Conservation (phyloP, 1,140 invertebrate species). For the Tetragnatha versicolor region DNA sequence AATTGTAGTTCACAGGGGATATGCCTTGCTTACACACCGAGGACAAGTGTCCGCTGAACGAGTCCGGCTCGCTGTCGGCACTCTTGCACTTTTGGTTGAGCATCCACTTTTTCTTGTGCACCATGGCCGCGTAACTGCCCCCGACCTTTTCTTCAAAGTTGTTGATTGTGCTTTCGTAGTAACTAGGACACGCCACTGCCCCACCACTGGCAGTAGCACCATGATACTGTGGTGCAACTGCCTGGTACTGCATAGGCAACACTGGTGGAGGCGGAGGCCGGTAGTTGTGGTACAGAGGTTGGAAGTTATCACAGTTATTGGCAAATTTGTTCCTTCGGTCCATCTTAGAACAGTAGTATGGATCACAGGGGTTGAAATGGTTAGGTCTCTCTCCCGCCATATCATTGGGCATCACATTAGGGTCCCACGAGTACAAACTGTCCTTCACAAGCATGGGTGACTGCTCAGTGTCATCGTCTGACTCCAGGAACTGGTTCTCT, state of each 20-base stretch:
- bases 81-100: slow-evolving; percentile 43
- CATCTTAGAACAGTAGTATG: slow-evolving; percentile 7
- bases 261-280: not conserved
- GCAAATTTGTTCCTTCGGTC: not conserved
- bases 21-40: not conserved
- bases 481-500: slow-evolving; percentile 9
- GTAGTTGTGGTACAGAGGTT: slow-evolving; percentile 23
- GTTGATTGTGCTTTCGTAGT: slow-evolving; percentile 15
- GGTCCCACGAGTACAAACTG: not conserved
- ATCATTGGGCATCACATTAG: not conserved
- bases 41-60: not conserved
- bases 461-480: slow-evolving; percentile 41
- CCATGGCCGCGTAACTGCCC: slow-evolving; percentile 6
- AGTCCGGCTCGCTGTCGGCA: slow-evolving; percentile 40
- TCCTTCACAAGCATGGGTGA: slow-evolving; percentile 41
- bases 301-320: slow-evolving; percentile 49
- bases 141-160: slow-evolving; percentile 9
- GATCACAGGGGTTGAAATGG: slow-evolving; percentile 19
- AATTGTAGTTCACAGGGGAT: slow-evolving; percentile 24
- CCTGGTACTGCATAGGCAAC: slow-evolving; percentile 9
- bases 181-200: slow-evolving; percentile 18
- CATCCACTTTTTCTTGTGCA: slow-evolving; percentile 45
- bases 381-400: not conserved
- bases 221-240: too few species aligned
- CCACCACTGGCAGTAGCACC: not conserved